These are phyloP conservation scores for Phoebastria nigripes DNA, from an alignment of 2,797 vertebrate genomes.

Conservation along the genomic window DNA sequence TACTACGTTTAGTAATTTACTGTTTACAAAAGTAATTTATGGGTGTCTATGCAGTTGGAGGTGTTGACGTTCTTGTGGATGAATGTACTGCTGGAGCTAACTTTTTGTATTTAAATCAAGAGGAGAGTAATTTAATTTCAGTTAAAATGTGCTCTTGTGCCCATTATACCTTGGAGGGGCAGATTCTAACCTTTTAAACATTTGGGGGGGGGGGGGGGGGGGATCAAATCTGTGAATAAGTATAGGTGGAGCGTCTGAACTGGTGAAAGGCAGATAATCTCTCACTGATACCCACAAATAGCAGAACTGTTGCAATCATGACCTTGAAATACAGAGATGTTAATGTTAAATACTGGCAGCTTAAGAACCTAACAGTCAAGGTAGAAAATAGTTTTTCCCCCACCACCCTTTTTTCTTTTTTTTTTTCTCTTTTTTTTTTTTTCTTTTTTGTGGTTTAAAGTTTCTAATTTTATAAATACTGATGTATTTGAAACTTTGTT, in stretches of 20 bases:
- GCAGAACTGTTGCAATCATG: background rate
- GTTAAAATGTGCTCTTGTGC: background rate
- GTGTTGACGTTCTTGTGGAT: background rate
- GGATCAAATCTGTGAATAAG: background rate
- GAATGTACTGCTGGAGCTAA: background rate
- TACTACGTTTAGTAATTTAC: background rate
- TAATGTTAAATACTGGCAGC: background rate
- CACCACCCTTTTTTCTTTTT: too few relatives aligned
- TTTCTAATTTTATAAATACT: background rate
- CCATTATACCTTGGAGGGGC: background rate
- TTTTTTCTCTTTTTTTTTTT: too few relatives aligned
- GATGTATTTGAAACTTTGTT: background rate
- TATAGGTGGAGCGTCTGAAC: background rate
- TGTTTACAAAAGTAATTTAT: background rate
- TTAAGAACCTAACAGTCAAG: background rate
- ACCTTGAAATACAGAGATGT: background rate
- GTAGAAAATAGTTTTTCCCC: background rate
- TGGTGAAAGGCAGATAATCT: background rate
- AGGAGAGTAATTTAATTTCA: background rate
- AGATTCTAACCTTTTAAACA: background rate
- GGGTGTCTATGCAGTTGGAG: background rate
- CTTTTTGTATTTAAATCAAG: background rate
- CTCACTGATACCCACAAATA: background rate
- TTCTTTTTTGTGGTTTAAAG: background rate
- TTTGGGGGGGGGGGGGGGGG: too few relatives aligned